phyloP scores from a whole-genome alignment of 2,888 invertebrate genomes.

The Trissolcus japonicus region DNA sequence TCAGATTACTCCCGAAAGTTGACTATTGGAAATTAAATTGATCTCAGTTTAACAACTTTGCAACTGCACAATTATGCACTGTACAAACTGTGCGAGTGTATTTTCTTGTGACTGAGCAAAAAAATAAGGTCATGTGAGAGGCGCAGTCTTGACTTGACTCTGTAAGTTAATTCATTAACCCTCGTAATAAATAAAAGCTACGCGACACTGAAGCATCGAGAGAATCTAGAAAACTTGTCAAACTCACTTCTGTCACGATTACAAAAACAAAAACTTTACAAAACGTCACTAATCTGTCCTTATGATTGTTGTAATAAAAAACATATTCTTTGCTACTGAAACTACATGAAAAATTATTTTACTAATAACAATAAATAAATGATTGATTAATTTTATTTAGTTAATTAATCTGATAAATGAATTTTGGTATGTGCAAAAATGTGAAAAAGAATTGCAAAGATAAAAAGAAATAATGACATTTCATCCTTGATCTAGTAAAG shows the following conservation, averaged over 20 bases:
- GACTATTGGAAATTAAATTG: slow-evolving; percentile 2
- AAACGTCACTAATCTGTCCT: too few relatives aligned
- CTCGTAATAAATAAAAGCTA: slow-evolving; percentile 48
- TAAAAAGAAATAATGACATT: too few relatives aligned
- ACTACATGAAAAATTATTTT: too few relatives aligned
- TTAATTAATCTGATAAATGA: too few relatives aligned
- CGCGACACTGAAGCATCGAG: slow-evolving; percentile 27
- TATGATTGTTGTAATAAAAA: too few relatives aligned
- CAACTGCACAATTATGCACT: background rate
- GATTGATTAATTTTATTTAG: too few relatives aligned
- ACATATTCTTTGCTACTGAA: too few relatives aligned
- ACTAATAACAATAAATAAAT: too few relatives aligned
- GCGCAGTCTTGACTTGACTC: slow-evolving; percentile 26
- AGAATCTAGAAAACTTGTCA: slow-evolving; percentile 45
- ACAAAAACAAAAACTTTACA: too few relatives aligned
- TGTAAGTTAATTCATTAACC: slow-evolving; percentile 55
- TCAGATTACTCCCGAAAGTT: slow-evolving; percentile 4
- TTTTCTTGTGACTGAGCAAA: slow-evolving; percentile 17
- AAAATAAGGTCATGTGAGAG: slow-evolving; percentile 43
- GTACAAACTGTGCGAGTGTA: slow-evolving; percentile 2
- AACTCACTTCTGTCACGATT: background rate
- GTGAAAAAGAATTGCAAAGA: too few relatives aligned
- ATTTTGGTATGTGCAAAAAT: too few relatives aligned
- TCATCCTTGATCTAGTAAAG: too few relatives aligned
- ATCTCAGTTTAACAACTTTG: background rate